These are phyloP conservation scores for Sialia sialis DNA, from an alignment of 2,113 vertebrate species.

Conservation along the genomic window DNA sequence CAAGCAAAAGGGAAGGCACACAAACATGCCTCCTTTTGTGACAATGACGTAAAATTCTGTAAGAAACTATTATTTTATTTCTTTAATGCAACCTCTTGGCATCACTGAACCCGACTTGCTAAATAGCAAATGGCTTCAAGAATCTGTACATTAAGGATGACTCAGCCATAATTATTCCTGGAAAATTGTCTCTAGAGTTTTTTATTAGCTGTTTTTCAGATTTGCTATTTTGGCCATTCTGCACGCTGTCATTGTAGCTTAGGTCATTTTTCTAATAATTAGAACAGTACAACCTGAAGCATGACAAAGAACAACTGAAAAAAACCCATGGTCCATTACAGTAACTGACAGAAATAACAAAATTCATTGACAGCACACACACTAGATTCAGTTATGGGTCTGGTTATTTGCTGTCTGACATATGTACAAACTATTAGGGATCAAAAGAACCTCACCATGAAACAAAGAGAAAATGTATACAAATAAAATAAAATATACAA, in stretches of 20 bases:
- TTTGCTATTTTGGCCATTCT: not conserved
- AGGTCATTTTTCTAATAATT: not conserved
- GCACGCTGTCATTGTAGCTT: not conserved
- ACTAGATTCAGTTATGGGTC: not conserved
- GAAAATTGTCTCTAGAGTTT: not conserved
- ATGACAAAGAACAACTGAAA: not conserved
- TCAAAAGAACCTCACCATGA: not conserved
- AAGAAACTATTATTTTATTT: not conserved
- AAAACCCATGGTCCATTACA: not conserved
- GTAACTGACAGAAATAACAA: not conserved
- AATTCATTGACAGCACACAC: not conserved
- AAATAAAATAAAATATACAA: not conserved
- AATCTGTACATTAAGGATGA: not conserved
- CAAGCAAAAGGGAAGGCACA: not conserved
- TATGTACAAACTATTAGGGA: not conserved
- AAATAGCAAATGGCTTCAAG: not conserved
- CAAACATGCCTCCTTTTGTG: not conserved
- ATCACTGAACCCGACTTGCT: not conserved
- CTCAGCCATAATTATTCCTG: not conserved
- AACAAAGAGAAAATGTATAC: not conserved
- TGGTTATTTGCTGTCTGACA: not conserved
- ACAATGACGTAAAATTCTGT: not conserved
- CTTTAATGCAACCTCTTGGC: not conserved
- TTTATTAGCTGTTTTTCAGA: not conserved
- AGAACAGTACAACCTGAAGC: not conserved